Evolutionary conservation across 2,113 vertebrate species (phyloP).

Genomic region (Agapornis roseicollis): DNA sequence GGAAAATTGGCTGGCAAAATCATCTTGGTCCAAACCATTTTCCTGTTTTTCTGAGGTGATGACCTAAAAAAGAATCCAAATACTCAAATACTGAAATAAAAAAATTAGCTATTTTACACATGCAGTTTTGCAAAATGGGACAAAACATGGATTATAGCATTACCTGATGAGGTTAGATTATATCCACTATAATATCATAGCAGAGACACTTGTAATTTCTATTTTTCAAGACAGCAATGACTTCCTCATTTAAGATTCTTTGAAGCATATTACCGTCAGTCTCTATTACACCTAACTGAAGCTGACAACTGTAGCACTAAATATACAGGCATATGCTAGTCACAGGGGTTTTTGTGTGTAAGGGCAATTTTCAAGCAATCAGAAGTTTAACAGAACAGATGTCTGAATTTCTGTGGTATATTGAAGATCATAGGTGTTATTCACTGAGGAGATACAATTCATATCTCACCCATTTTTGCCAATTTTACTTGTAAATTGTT

Average conservation of each 20-base stretch:
- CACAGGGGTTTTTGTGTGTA: not conserved
- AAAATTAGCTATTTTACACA: not conserved
- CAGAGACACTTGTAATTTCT: not conserved
- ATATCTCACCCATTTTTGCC: not conserved
- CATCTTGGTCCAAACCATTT: not conserved
- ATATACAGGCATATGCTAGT: not conserved
- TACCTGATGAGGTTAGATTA: not conserved
- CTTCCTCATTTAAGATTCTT: not conserved
- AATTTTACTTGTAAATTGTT: not conserved
- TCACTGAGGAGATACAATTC: not conserved
- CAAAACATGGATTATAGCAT: not conserved
- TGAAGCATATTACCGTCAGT: not conserved
- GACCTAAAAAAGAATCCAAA: not conserved
- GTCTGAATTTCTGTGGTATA: not conserved
- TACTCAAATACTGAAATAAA: not conserved
- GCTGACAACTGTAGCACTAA: not conserved
- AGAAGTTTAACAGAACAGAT: conserved; percentile 38
- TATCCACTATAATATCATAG: not conserved
- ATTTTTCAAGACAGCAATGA: not conserved
- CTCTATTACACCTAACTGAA: not conserved
- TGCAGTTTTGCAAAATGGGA: not conserved
- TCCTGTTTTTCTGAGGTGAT: not conserved
- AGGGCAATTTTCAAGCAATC: conserved; percentile 8
- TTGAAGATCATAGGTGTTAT: not conserved
- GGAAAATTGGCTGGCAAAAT: not conserved